Percentiles rank a stretch among this genome's conserved stretches.
These are phyloP conservation scores for Drosophila sucinea DNA, from an alignment of 1,140 invertebrate genomes.

Conservation along the genomic window DNA sequence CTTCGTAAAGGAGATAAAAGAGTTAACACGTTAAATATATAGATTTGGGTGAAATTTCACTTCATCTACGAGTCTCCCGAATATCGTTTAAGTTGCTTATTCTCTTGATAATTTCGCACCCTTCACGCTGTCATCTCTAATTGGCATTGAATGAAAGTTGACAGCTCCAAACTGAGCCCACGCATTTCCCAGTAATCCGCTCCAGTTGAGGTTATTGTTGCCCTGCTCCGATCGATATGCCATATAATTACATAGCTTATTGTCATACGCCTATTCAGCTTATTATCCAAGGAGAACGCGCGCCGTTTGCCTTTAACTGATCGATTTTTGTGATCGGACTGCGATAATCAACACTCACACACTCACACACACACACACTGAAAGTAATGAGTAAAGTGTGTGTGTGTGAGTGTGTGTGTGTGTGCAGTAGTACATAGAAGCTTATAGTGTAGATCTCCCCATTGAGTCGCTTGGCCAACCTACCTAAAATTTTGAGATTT, in stretches of 20 bases:
- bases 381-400: slow-evolving; percentile 15
- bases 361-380: slow-evolving; percentile 12
- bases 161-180: slow-evolving; percentile 44
- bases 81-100: no score
- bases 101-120: no score
- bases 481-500: slow-evolving; percentile 59
- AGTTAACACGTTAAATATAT: no score
- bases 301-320: slow-evolving; percentile 73
- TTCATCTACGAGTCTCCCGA: no score
- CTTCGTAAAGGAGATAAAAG: no score
- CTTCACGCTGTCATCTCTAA: slow-evolving; percentile 24
- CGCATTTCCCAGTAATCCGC: slow-evolving; percentile 70
- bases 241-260: slow-evolving; percentile 81
- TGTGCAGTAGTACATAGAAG: slow-evolving; percentile 16
- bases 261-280: slow-evolving; percentile 80
- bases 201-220: slow-evolving; percentile 51
- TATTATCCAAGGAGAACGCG: slow-evolving; percentile 70
- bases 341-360: slow-evolving; percentile 60
- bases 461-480: slow-evolving; percentile 64
- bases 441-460: slow-evolving; percentile 51
- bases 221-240: slow-evolving; percentile 51
- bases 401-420: neutral
- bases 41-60: no score
- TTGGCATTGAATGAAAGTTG: slow-evolving; percentile 2
- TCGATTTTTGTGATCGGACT: slow-evolving; percentile 69